Conservation (phyloP, 2,113 vertebrate species). For the Climacteris rufus region DNA sequence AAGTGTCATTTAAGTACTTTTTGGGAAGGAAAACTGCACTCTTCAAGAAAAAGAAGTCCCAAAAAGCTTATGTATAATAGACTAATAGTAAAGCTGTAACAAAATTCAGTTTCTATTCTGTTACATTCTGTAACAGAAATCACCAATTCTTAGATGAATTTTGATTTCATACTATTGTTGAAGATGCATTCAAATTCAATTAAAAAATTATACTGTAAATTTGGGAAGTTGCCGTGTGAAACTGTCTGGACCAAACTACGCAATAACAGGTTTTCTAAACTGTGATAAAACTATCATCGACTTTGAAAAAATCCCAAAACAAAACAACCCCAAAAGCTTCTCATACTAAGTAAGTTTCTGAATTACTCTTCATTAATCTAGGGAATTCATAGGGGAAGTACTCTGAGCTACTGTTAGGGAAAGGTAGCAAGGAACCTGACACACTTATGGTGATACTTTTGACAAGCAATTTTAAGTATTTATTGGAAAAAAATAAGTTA, state of each 20-base stretch:
- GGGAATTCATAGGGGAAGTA: background rate
- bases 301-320: background rate
- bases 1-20: background rate
- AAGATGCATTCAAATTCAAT: background rate
- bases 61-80: background rate
- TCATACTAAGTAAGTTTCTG: background rate
- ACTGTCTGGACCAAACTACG: background rate
- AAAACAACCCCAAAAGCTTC: rapidly evolving
- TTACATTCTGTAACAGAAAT: background rate
- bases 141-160: background rate
- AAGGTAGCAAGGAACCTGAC: background rate
- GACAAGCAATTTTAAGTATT: background rate
- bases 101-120: background rate
- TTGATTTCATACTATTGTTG: background rate
- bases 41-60: background rate
- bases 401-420: background rate
- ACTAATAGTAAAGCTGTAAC: background rate
- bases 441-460: background rate
- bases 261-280: background rate
- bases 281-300: background rate
- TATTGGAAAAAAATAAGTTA: background rate
- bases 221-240: background rate
- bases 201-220: background rate
- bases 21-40: background rate
- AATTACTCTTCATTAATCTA: background rate